phyloP scores from a whole-genome alignment of 2,113 vertebrate species.

The Micronycteris hirsuta region DNA sequence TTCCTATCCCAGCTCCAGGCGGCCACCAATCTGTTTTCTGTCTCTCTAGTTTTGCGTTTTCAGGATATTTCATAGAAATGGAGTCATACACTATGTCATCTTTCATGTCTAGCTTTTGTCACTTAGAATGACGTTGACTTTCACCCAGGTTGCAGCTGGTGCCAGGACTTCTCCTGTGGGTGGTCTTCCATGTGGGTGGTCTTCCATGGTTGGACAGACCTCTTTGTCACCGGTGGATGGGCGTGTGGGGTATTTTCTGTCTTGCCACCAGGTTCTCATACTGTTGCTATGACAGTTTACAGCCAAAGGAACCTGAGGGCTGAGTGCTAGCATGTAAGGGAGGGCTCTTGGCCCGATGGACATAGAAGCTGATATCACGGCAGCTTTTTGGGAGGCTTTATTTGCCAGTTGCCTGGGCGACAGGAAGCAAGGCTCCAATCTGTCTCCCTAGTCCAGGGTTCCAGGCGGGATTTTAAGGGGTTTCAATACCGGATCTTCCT shows the following conservation, averaged over 20 bases:
- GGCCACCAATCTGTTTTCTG: too few relatives aligned
- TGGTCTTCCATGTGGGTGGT: neutral
- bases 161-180: fast-evolving
- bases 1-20: too few relatives aligned
- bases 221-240: neutral
- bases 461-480: neutral
- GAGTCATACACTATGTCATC: fast-evolving
- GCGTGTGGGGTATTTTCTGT: neutral
- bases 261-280: neutral
- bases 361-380: neutral
- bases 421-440: neutral
- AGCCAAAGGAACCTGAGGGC: neutral
- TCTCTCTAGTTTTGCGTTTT: neutral
- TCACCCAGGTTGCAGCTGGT: fast-evolving
- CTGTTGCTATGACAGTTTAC: neutral
- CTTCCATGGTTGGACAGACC: neutral
- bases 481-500: neutral
- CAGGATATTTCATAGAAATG: neutral
- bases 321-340: neutral
- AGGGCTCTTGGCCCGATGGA: neutral
- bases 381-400: neutral
- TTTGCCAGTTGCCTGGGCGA: neutral
- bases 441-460: neutral
- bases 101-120: neutral
- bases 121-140: neutral